Percentiles rank a stretch among this genome's conserved stretches.
Conservation (phyloP, 2,888 invertebrate species). For the Cyclophora punctaria region DNA sequence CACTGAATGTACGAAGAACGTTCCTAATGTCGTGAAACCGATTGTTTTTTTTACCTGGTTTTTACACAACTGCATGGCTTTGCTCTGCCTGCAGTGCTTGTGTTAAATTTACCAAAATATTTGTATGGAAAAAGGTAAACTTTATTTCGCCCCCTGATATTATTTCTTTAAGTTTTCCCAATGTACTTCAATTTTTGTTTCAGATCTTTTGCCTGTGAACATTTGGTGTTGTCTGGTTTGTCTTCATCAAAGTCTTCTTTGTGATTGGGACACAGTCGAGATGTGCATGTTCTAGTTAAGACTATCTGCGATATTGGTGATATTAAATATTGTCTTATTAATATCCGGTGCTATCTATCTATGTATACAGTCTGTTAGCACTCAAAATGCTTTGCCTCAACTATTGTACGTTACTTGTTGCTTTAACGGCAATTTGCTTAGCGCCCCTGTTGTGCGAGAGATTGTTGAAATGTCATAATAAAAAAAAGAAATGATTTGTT, state of each 20-base stretch:
- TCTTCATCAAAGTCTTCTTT: too few relatives aligned
- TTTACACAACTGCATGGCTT: too few relatives aligned
- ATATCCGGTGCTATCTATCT: slow-evolving; percentile 1
- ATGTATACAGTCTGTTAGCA: slow-evolving; percentile 18
- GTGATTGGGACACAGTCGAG: too few relatives aligned
- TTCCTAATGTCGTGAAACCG: too few relatives aligned
- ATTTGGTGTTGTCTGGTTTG: too few relatives aligned
- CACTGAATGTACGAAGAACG: too few relatives aligned
- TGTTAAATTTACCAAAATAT: neutral
- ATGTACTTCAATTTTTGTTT: slow-evolving; percentile 41
- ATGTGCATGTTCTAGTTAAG: slow-evolving; percentile 3
- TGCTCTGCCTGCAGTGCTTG: too few relatives aligned
- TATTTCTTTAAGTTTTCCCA: slow-evolving; percentile 30
- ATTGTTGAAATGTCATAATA: slow-evolving; percentile 4
- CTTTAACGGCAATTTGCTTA: slow-evolving; percentile 15
- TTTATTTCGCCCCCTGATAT: slow-evolving; percentile 13
- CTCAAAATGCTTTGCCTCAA: slow-evolving; percentile 23
- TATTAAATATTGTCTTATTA: slow-evolving; percentile 5
- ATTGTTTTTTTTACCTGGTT: too few relatives aligned
- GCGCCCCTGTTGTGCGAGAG: slow-evolving; percentile 26
- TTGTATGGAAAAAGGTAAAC: slow-evolving; percentile 16
- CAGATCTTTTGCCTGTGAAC: slow-evolving; percentile 26
- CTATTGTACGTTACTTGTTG: slow-evolving; percentile 11
- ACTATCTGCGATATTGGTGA: slow-evolving; percentile 3
- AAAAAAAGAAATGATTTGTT: neutral